These are phyloP conservation scores for Trinorchestia longiramus DNA, from an alignment of 1,140 invertebrate species.

Conservation along the genomic window DNA sequence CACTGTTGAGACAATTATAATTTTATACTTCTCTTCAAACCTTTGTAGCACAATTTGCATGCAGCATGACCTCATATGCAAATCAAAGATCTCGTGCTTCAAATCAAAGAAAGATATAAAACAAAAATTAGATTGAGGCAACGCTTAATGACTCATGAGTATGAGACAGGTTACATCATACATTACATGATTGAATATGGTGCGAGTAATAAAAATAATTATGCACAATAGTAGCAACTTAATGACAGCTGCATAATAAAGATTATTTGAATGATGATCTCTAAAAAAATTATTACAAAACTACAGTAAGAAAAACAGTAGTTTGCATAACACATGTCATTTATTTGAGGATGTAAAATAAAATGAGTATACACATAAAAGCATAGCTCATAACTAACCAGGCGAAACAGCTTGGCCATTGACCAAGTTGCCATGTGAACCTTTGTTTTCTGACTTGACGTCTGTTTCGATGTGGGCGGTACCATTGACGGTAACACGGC, in stretches of 20 bases:
- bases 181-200: no score
- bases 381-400: background rate
- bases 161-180: no score
- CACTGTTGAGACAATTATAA: no score
- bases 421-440: background rate
- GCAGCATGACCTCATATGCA: no score
- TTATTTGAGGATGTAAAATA: background rate
- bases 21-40: no score
- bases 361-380: background rate
- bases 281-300: background rate
- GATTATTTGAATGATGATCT: background rate
- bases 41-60: no score
- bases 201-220: no score
- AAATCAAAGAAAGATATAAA: background rate
- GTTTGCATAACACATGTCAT: background rate
- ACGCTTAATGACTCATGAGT: no score
- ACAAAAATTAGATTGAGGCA: no score
- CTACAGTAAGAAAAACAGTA: no score
- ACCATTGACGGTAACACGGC: background rate
- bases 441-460: background rate
- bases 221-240: no score
- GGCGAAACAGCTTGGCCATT: constrained; percentile 32
- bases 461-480: background rate
- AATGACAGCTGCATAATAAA: background rate
- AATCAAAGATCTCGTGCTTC: background rate